phyloP scores from a whole-genome alignment of 2,113 vertebrate species.

The Otus sunia region DNA sequence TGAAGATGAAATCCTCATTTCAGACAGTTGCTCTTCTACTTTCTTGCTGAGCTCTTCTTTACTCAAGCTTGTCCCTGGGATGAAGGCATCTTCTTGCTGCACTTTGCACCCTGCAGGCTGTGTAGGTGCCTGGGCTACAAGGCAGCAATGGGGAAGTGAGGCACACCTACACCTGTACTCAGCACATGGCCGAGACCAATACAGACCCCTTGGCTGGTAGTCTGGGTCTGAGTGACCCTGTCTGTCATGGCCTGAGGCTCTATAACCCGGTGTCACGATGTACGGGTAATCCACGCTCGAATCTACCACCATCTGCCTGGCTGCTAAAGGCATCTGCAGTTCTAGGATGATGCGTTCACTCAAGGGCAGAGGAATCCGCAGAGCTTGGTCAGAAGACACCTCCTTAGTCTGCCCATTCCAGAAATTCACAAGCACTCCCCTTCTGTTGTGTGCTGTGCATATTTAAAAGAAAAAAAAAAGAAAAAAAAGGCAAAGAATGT shows the following conservation, averaged over 20 bases:
- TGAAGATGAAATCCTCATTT: neutral
- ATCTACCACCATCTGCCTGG: slow-evolving; percentile 63
- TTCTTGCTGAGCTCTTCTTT: slow-evolving; percentile 13
- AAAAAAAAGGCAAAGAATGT: neutral
- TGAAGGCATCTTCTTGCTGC: neutral
- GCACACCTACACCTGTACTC: neutral
- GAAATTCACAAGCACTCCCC: slow-evolving; percentile 64
- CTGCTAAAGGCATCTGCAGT: slow-evolving; percentile 68
- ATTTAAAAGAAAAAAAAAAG: neutral
- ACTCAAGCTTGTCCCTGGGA: neutral
- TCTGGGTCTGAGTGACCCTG: neutral
- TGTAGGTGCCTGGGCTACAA: neutral
- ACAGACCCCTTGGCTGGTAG: neutral
- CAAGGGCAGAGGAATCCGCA: slow-evolving; percentile 41
- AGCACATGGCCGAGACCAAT: neutral
- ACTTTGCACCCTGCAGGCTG: neutral
- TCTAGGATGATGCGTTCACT: slow-evolving; percentile 64
- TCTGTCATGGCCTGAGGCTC: slow-evolving; percentile 14
- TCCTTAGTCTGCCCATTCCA: slow-evolving; percentile 72
- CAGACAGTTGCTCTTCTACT: slow-evolving; percentile 14
- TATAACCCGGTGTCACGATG: slow-evolving; percentile 14
- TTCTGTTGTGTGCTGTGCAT: neutral
- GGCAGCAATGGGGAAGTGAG: neutral
- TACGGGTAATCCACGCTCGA: slow-evolving; percentile 58
- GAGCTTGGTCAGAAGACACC: slow-evolving; percentile 34